Base-by-base conservation (phyloP, 2,113 vertebrate species). In the Leptocoma aspasia region DNA sequence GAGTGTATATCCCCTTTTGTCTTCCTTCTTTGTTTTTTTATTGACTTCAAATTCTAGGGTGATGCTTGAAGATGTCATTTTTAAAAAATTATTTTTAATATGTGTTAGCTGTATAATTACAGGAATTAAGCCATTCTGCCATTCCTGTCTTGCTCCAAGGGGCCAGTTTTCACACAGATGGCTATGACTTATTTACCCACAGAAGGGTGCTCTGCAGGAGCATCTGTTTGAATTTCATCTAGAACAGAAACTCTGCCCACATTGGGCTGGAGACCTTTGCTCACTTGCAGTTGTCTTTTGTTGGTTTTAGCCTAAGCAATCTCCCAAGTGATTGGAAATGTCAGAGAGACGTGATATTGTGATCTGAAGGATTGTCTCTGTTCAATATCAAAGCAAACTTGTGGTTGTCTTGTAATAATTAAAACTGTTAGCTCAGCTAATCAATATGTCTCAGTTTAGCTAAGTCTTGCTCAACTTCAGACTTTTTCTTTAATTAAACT, bases 401-500 rank as follows among this genome's bases (percentile, higher is more conserved):
- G 41, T 33, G 23, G 82, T 68, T 73, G 71, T 57, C 64, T 73
- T 70, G 63, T 86, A 81, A 89, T 83, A 95, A 96, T 84, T 92
- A 73, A 85, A 96, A 86, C 18, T 8, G 5, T 68, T 60, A 66
- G n/a, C 59, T 88, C 71, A 77, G 79, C n/a, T 93, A 66, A 93
- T 94, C 54, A 1, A 73, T 96, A 85, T 24, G 50, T 86, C 75
- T 93, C 49, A 64, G 56, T 81, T 94, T 66, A 78, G 65, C 41
- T 70, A 95, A 92, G n/a, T 85, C 61, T 50, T 91, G 41, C 82
- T 68, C 61, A 68, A 41, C 71, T 91, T 91, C 53, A 94, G 82
- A 61, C 31, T 80, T 92, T 68, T 30, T 87, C n/a, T 91, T 85
- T 82, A 88, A 92, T 91, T 90, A 92, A 95, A 92, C 75, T 88